phyloP scores from a whole-genome alignment of 2,113 vertebrate genomes.

The Hydrochoerus hydrochaeris region DNA sequence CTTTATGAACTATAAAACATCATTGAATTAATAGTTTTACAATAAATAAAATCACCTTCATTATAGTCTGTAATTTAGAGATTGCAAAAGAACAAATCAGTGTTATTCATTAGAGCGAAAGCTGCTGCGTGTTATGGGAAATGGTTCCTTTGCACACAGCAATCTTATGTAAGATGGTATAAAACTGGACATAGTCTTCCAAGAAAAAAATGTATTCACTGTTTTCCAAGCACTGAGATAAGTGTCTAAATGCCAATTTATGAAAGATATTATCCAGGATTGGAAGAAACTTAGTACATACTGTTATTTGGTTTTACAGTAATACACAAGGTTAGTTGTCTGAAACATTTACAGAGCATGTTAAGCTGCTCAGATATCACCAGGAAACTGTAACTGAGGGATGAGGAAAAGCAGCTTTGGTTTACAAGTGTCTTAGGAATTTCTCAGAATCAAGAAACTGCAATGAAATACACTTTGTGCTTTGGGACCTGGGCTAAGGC shows the following conservation, averaged over 20 bases:
- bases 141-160: neutral
- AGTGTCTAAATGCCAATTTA: neutral
- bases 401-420: neutral
- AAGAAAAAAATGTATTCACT: neutral
- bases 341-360: neutral
- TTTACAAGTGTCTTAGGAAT: neutral
- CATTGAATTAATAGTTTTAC: neutral
- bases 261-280: neutral
- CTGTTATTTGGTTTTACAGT: neutral
- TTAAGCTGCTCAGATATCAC: neutral
- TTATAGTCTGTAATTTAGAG: neutral
- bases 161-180: neutral
- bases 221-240: neutral
- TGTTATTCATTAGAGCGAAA: neutral
- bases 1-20: slow-evolving; percentile 22
- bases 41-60: neutral
- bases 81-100: neutral
- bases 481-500: neutral
- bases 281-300: neutral
- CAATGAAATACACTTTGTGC: neutral
- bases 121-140: neutral
- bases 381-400: neutral
- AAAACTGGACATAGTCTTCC: neutral
- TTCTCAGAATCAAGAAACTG: neutral
- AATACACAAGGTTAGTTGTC: neutral